phyloP scores from a whole-genome alignment of 2,797 vertebrate genomes.

The Smutsia gigantea region DNA sequence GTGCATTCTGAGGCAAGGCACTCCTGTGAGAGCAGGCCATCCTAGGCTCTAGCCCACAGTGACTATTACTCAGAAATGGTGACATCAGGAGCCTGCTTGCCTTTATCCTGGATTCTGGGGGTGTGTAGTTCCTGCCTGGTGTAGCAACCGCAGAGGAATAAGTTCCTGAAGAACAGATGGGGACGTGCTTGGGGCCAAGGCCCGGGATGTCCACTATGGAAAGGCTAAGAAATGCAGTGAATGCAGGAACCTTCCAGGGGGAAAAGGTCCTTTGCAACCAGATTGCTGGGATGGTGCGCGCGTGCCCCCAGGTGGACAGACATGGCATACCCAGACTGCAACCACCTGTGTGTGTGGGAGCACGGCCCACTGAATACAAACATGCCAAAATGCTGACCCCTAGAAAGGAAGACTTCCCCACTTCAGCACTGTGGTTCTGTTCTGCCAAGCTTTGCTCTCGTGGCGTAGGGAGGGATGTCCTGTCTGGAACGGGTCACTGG shows the following conservation, averaged over 20 bases:
- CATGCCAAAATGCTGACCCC: too few species aligned
- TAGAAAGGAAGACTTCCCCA: too few species aligned
- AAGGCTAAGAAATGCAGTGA: neutral
- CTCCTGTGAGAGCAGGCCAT: neutral
- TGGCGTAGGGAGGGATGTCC: neutral
- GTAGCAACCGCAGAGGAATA: neutral
- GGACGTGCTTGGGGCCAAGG: neutral
- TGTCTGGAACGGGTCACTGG: neutral
- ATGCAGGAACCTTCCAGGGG: too few species aligned
- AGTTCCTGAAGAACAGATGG: neutral
- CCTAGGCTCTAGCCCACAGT: neutral
- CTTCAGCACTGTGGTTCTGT: rapidly evolving
- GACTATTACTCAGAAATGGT: neutral
- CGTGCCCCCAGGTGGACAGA: slow-evolving; percentile 57
- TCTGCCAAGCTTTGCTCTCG: neutral
- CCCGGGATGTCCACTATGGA: neutral
- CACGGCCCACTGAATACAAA: rapidly evolving
- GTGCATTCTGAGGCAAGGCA: neutral
- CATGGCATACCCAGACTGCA: neutral
- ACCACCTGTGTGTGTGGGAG: neutral
- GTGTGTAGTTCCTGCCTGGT: neutral
- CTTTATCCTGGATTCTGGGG: neutral
- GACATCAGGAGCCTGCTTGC: neutral
- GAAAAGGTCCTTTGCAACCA: too few species aligned
- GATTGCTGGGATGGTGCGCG: neutral